Base-by-base conservation (phyloP, 2,888 invertebrate species). In the Sipha maydis region DNA sequence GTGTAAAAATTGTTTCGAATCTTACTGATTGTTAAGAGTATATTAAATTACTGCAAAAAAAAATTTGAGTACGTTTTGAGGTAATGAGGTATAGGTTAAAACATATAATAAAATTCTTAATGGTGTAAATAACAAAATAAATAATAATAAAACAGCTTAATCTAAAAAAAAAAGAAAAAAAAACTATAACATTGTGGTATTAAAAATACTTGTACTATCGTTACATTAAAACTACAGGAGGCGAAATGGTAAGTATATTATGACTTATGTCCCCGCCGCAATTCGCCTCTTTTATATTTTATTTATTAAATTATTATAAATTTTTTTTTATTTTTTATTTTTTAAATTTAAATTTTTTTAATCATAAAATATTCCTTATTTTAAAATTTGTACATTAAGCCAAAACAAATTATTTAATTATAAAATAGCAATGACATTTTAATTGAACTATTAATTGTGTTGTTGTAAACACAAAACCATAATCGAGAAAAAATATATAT, bases 361-460 rank as follows among this genome's bases (percentile, higher is more conserved):
- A 75, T 48, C 41, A 76, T 88, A 86, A 79, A 85, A 48, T 75
- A 75, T 88, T 82, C 67, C 75, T 82, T 88, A 88, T 75, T 82
- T 88, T 88, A 88, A 88, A 88, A 80, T 76, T 82, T 88, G 82
- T 88, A 88, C 88, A 88, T 88, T 82, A 88, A 82, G 80, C 73
- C 61, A 19, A 88, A 88, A n/a, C n/a, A n/a, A 86, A 71, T 86
- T 78, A 38, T 79, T 86, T 61, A 80, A 86, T 73, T 79, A n/a
- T n/a, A 84, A 75, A 77, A 67, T 85, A 85, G 84, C 67, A 75
- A 85, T 85, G 84, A 85, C 76, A 28, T 48, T 21, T 85, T 17
- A 84, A 76, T 83, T 41, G 67, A 85, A 83, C 28, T 83, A 83
- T 48, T 83, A 54, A 31, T 17, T 56, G 48, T 67, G n/a, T 54